Base-by-base conservation (phyloP, 2,797 vertebrate species). In the Falco concolor region DNA sequence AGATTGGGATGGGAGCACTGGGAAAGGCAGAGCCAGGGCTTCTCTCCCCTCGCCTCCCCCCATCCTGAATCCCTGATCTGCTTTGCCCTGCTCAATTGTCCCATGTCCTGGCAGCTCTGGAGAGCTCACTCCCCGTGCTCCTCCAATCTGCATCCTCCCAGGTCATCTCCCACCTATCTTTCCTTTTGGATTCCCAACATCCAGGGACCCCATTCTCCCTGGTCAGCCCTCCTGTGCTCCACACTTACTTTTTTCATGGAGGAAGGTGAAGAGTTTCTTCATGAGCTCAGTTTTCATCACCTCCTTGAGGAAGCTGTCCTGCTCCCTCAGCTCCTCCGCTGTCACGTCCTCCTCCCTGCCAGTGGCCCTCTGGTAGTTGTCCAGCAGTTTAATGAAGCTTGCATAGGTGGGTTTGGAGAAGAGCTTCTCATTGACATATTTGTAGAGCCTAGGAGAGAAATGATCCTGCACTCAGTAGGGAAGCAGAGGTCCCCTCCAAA, bases 371-470 rank as follows among this genome's bases (percentile, higher is more conserved):
- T 98, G 95, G 89, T 98, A 98, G 76, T 98, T 98, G 91, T 98
- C 97, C 76, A 98, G 95, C 59, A 98, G 96, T 7, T 85, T 96
- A 42, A 98, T 97, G 94, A 98, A 98, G 68, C 97, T 97, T 4
- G 97, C 84, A 0, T 98, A 98, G 34, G 98, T 98, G 9, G 98
- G 98, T 44, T 97, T 98, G 91, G 97, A 97, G 86, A 98, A 98
- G 21, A 98, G 96, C 56, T 94, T 42, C 95, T 98, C 97, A 0
- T 98, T 98, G 80, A 98, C 98, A 2, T 95, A 94, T 2, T 79
- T 95, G 89, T 97, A 98, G 79, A 98, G 97, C 86, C 98, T 98
- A 53, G 56, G 30, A 25, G 30, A 36, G 77, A 21, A 12, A 40
- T 0, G 53, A 25, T 9, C 59, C 52, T 11, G 25, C 4, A 5